Percentiles rank a stretch among this genome's conserved stretches.
phyloP scores from a whole-genome alignment of 1,140 invertebrate genomes.

The Onthophagus taurus region DNA sequence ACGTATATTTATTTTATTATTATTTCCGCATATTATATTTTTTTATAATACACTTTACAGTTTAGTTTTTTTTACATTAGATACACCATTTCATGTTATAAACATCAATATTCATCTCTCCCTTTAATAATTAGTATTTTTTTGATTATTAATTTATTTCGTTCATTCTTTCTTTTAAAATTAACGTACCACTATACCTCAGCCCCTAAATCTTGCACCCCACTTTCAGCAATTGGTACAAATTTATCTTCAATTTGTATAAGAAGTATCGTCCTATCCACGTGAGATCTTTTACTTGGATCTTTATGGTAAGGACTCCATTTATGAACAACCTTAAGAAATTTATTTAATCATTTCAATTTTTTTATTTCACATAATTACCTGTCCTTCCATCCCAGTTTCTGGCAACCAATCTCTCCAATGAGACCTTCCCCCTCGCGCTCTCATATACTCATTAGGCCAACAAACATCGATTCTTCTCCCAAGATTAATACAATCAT shows the following conservation, averaged over 20 bases:
- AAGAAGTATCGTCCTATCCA: conserved; percentile 84
- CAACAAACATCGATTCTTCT: conserved; percentile 82
- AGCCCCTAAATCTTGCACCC: conserved; percentile 49
- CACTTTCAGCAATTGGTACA: conserved; percentile 85
- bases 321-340: conserved; percentile 66
- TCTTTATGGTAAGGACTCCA: conserved; percentile 87
- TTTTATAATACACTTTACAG: no score
- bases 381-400: conserved; percentile 82
- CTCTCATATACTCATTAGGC: conserved; percentile 81
- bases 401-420: conserved; percentile 87
- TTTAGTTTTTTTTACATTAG: no score
- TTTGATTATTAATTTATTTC: no score
- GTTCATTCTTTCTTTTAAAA: no score
- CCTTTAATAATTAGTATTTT: no score
- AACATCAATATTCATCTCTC: no score
- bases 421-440: conserved; percentile 69
- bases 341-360: background rate
- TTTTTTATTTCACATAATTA: conserved; percentile 28
- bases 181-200: no score
- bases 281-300: conserved; percentile 72
- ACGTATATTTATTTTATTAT: no score
- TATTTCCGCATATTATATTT: no score
- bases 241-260: conserved; percentile 86
- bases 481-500: conserved; percentile 83
- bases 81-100: no score